phyloP scores from a whole-genome alignment of 1,140 invertebrate genomes.

The Aphaenogaster rudis region DNA sequence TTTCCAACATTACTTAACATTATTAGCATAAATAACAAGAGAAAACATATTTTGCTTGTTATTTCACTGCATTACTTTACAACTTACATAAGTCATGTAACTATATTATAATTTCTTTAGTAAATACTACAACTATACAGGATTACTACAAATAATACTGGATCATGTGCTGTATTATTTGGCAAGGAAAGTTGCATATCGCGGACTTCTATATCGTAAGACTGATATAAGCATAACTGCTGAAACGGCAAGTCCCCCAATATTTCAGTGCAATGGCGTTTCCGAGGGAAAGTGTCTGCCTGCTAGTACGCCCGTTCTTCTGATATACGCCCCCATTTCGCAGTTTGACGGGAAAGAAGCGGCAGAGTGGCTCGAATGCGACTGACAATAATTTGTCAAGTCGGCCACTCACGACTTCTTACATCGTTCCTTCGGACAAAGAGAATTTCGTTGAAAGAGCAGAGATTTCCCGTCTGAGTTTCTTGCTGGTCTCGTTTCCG shows the following conservation, averaged over 20 bases:
- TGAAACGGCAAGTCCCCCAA: conserved; percentile 29
- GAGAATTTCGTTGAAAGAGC: conserved; percentile 49
- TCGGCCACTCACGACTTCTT: conserved; percentile 62
- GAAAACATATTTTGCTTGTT: background rate
- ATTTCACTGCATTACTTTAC: too few species aligned
- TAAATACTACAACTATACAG: background rate
- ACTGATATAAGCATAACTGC: conserved; percentile 30
- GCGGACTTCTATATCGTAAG: background rate
- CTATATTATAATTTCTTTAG: background rate
- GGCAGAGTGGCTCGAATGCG: conserved; percentile 52
- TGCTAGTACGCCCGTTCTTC: conserved; percentile 5
- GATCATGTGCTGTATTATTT: background rate
- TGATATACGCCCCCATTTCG: conserved; percentile 59
- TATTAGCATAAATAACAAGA: background rate
- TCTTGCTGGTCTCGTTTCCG: conserved; percentile 48
- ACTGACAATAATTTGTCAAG: conserved; percentile 65
- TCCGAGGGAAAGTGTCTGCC: conserved; percentile 42
- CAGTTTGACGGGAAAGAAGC: conserved; percentile 63
- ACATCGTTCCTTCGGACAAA: conserved; percentile 49
- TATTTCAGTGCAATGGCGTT: conserved; percentile 50
- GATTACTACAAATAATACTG: background rate
- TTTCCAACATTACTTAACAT: background rate
- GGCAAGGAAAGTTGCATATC: conserved; percentile 3
- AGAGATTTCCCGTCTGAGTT: conserved; percentile 55
- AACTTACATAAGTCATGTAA: background rate